Evolutionary conservation across 2,797 vertebrate genomes (phyloP).

Genomic region (Bovichtus diacanthus): DNA sequence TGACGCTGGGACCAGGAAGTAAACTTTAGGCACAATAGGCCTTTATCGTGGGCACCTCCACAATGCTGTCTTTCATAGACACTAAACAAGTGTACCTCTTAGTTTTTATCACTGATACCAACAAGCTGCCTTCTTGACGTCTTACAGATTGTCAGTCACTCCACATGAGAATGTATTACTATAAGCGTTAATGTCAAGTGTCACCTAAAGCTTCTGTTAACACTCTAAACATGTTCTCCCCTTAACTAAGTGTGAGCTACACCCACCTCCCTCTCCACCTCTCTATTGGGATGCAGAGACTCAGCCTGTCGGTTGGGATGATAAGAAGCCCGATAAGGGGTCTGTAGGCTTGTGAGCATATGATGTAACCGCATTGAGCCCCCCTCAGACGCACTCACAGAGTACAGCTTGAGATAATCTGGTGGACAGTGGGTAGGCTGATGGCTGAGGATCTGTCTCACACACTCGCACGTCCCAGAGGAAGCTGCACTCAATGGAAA

Average conservation of each 20-base stretch:
- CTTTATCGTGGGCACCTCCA: conserved; percentile 29
- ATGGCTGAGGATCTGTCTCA: conserved; percentile 72
- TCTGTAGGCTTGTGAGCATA: conserved; percentile 57
- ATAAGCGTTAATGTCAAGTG: conserved; percentile 71
- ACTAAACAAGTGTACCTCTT: conserved; percentile 39
- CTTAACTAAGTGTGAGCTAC: conserved; percentile 71
- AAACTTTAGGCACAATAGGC: conserved; percentile 24
- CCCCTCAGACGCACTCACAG: conserved; percentile 52
- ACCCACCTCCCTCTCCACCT: conserved; percentile 30
- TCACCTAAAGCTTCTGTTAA: conserved; percentile 75
- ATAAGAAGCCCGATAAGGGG: conserved; percentile 70
- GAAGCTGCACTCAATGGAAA: conserved; percentile 76
- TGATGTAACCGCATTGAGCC: conserved; percentile 71
- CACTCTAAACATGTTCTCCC: conserved; percentile 71
- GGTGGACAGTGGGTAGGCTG: conserved; percentile 67
- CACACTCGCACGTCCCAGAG: conserved; percentile 77
- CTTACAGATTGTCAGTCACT: conserved; percentile 55
- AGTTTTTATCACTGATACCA: conserved; percentile 27
- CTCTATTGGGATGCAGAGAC: conserved; percentile 54
- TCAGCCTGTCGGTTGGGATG: conserved; percentile 51
- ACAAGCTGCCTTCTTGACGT: conserved; percentile 38
- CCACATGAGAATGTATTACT: conserved; percentile 57
- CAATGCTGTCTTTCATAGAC: conserved; percentile 35
- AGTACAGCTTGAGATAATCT: conserved; percentile 72
- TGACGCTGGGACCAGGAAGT: conserved; percentile 64